phyloP scores from a whole-genome alignment of 2,888 invertebrate genomes.

The Embidobia sp. region DNA sequence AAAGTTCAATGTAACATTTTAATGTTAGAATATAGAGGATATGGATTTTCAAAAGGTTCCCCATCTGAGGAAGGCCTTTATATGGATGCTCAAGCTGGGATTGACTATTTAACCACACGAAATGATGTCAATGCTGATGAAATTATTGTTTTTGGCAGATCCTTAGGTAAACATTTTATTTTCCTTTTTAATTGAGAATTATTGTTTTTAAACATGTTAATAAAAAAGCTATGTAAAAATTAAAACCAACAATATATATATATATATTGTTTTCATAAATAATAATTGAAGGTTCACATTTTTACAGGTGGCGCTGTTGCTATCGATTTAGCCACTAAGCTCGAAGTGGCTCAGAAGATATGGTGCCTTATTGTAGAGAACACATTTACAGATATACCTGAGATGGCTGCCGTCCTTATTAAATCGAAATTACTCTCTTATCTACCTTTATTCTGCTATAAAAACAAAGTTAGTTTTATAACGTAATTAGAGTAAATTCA shows the following conservation, averaged over 20 bases:
- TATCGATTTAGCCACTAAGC: slow-evolving; percentile 90
- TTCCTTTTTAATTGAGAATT: no score
- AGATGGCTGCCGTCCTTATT: slow-evolving; percentile 93
- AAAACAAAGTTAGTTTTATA: slow-evolving; percentile 90
- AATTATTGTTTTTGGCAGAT: slow-evolving; percentile 95
- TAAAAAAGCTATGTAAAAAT: no score
- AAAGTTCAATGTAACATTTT: slow-evolving; percentile 92
- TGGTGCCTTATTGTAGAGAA: slow-evolving; percentile 96
- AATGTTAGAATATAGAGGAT: slow-evolving; percentile 97
- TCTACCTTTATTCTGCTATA: slow-evolving; percentile 92
- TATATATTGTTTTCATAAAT: no score
- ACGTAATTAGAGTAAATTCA: no score
- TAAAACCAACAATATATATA: no score
- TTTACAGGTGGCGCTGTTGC: slow-evolving; percentile 93
- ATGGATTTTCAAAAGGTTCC: slow-evolving; percentile 94
- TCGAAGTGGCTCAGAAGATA: slow-evolving; percentile 89
- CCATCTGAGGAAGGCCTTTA: slow-evolving; percentile 94
- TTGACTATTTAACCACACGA: slow-evolving; percentile 91
- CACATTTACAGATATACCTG: slow-evolving; percentile 96
- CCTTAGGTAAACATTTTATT: slow-evolving; percentile 84
- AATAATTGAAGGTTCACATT: no score
- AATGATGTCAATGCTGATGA: slow-evolving; percentile 92
- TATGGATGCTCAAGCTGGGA: slow-evolving; percentile 92
- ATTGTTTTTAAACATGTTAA: no score
- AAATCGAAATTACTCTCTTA: slow-evolving; percentile 88